Evolutionary conservation across 2,113 vertebrate genomes (phyloP).

Genomic region (Vanacampus margaritifer): DNA sequence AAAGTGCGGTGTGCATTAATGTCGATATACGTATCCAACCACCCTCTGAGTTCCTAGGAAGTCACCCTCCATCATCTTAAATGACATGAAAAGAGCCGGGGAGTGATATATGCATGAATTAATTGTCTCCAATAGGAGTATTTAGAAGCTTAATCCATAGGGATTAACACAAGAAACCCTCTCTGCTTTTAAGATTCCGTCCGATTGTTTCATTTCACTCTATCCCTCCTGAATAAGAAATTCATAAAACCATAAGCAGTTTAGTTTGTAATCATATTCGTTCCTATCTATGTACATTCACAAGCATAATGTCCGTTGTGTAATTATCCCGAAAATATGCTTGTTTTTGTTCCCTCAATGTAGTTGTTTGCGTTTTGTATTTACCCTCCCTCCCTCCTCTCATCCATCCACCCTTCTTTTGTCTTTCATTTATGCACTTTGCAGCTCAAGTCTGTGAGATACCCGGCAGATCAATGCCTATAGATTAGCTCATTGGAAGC

Average conservation of each 20-base stretch:
- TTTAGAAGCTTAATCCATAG: constrained; percentile 75
- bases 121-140: constrained; percentile 76
- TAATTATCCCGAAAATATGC: background rate
- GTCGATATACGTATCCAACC: constrained; percentile 46
- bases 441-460: constrained; percentile 66
- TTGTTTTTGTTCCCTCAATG: background rate
- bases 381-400: constrained; percentile 5
- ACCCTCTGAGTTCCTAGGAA: constrained; percentile 67
- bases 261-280: background rate
- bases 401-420: constrained; percentile 11
- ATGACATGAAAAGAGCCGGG: constrained; percentile 65
- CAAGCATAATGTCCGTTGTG: background rate
- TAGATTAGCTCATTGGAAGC: constrained; percentile 83
- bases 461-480: constrained; percentile 80
- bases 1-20: constrained; percentile 66
- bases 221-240: constrained; percentile 7
- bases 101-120: constrained; percentile 76
- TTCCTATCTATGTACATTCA: background rate
- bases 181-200: constrained; percentile 65
- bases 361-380: background rate
- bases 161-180: constrained; percentile 66
- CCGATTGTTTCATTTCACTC: constrained; percentile 64
- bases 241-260: too few species aligned
- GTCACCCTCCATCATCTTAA: constrained; percentile 65
- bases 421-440: constrained; percentile 54